Conservation (phyloP, 2,797 vertebrate species). For the Myoxocephalus aenaeus region DNA sequence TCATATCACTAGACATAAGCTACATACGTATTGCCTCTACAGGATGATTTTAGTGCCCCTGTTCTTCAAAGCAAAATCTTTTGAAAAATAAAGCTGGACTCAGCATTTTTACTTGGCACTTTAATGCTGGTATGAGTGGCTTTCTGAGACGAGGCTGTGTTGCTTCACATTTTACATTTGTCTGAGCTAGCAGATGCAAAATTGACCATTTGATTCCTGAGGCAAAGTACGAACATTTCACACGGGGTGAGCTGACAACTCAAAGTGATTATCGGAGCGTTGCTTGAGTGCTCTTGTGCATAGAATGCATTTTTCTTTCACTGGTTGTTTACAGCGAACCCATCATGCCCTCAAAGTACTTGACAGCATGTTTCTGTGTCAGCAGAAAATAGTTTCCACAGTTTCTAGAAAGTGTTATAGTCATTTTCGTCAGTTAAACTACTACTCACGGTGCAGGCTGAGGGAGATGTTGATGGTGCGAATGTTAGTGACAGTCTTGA, state of each 20-base stretch:
- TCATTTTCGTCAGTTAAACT: neutral
- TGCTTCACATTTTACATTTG: constrained; percentile 42
- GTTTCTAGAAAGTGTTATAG: neutral
- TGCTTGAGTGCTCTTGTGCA: constrained; percentile 3
- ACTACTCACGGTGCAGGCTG: constrained; percentile 94
- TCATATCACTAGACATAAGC: constrained; percentile 49
- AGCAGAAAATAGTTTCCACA: constrained; percentile 1
- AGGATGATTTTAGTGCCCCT: constrained; percentile 55
- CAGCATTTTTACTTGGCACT: constrained; percentile 48
- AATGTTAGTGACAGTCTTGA: constrained; percentile 90
- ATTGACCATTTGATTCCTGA: constrained; percentile 49
- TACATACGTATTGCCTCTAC: constrained; percentile 23
- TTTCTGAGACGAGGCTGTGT: constrained; percentile 25
- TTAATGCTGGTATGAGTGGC: constrained; percentile 57
- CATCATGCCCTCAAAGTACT: neutral
- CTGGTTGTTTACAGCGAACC: neutral
- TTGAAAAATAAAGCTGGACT: constrained; percentile 48
- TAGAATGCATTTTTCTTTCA: constrained; percentile 8
- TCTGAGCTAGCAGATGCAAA: constrained; percentile 41
- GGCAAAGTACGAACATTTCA: constrained; percentile 35
- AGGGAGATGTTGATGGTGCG: constrained; percentile 96
- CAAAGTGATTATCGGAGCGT: constrained; percentile 13
- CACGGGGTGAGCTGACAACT: constrained; percentile 19
- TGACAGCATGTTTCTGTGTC: neutral
- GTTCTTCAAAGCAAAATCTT: constrained; percentile 59